A percentile compares a stretch with the other conserved stretches of the same genome.
These are phyloP conservation scores for Phrixothrix hirtus DNA, from an alignment of 2,888 invertebrate genomes.

Conservation along the genomic window DNA sequence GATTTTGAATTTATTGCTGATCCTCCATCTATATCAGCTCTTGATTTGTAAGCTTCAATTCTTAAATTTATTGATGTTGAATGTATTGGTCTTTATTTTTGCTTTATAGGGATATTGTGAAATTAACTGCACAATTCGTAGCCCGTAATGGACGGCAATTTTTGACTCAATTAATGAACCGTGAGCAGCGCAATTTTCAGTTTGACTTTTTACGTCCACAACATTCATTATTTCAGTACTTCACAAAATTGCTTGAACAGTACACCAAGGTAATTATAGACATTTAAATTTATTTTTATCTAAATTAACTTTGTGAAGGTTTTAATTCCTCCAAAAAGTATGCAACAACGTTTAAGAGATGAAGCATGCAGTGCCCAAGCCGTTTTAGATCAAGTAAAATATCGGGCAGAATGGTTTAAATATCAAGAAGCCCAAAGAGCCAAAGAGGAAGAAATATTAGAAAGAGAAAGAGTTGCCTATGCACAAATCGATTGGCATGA, in stretches of 20 bases:
- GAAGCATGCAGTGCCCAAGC: constrained; percentile 72
- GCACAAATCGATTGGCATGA: constrained; percentile 99
- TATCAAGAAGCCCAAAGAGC: constrained; percentile 92
- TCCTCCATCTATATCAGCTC: constrained; percentile 96
- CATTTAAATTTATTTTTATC: background rate
- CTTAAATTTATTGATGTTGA: too few relatives aligned
- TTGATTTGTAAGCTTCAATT: constrained; percentile 77
- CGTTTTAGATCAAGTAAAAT: constrained; percentile 86
- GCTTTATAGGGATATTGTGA: constrained; percentile 83
- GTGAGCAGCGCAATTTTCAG: constrained; percentile 96
- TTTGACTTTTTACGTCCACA: constrained; percentile 99
- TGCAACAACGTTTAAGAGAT: constrained; percentile 75
- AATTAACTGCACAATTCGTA: constrained; percentile 97
- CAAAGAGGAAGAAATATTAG: constrained; percentile 92
- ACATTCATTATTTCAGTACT: constrained; percentile 97
- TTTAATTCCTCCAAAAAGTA: constrained; percentile 91
- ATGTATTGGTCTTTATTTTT: too few relatives aligned
- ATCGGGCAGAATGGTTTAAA: constrained; percentile 94
- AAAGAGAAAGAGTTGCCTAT: constrained; percentile 92
- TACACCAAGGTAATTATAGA: constrained; percentile 80
- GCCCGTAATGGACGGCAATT: constrained; percentile 98
- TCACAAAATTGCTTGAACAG: constrained; percentile 96
- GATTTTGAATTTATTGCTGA: constrained; percentile 96
- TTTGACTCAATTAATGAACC: constrained; percentile 96
- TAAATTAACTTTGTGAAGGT: constrained; percentile 57